A percentile compares a stretch with the other conserved stretches of the same genome.
These are phyloP conservation scores for Etheostoma perlongum DNA, from an alignment of 2,797 vertebrate genomes.

Conservation along the genomic window DNA sequence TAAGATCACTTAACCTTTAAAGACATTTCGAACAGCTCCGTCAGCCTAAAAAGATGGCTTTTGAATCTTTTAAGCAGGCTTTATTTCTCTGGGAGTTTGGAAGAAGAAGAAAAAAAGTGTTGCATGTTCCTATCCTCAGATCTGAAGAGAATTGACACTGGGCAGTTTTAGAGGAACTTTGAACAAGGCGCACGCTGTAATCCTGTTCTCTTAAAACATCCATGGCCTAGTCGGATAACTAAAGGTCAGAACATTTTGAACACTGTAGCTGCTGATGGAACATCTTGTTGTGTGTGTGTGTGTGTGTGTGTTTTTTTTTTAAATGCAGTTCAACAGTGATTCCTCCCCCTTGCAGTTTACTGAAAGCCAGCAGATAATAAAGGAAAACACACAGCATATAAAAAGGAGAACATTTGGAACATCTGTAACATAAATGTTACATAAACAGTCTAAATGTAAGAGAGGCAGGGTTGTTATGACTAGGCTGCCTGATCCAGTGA, in stretches of 20 bases:
- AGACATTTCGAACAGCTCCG: slow-evolving; percentile 44
- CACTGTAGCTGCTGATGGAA: not conserved
- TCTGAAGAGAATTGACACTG: not conserved
- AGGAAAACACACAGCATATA: not conserved
- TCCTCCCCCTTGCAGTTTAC: too few relatives aligned
- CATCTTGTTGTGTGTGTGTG: not conserved
- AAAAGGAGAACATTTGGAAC: not conserved
- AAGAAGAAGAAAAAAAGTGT: not conserved
- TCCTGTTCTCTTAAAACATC: too few relatives aligned
- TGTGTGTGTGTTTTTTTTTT: too few relatives aligned
- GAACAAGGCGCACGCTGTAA: too few relatives aligned
- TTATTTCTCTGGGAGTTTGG: not conserved
- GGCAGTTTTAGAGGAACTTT: too few relatives aligned
- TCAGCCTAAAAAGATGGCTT: slow-evolving; percentile 51
- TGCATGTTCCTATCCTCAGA: not conserved
- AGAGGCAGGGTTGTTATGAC: not conserved
- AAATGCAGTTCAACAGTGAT: too few relatives aligned
- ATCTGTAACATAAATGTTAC: not conserved
- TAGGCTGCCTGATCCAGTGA: not conserved
- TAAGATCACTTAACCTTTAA: slow-evolving; percentile 71
- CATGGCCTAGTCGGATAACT: not conserved
- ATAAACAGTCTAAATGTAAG: not conserved
- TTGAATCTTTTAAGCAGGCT: slow-evolving; percentile 43
- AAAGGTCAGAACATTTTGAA: slow-evolving; percentile 7
- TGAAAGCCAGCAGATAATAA: slow-evolving; percentile 15